A percentile compares a stretch with the other conserved stretches of the same genome.
phyloP scores from a whole-genome alignment of 2,113 vertebrate species.

The Microtus pennsylvanicus region DNA sequence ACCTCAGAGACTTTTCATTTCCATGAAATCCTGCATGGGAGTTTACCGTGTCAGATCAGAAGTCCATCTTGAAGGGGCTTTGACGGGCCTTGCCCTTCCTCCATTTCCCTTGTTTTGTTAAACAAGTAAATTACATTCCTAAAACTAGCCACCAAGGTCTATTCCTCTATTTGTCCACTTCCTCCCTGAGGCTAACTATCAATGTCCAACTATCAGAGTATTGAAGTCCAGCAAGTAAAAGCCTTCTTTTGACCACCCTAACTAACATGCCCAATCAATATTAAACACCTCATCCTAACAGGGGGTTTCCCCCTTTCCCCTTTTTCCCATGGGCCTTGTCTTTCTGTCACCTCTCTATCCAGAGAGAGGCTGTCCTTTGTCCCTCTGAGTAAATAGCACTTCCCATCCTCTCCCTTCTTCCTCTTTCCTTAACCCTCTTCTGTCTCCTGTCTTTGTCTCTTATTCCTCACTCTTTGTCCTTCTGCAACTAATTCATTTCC shows the following conservation, averaged over 20 bases:
- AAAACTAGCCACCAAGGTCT: not conserved
- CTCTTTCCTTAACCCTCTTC: not conserved
- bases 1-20: not conserved
- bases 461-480: not conserved
- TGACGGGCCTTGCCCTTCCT: not conserved
- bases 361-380: not conserved
- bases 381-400: not conserved
- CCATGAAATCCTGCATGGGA: not conserved
- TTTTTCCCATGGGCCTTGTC: not conserved
- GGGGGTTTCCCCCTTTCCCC: fast-evolving
- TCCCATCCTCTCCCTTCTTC: not conserved
- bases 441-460: not conserved
- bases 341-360: not conserved
- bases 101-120: not conserved
- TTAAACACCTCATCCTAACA: not conserved
- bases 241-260: fast-evolving
- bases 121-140: not conserved
- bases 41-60: conserved; percentile 20
- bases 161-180: not conserved
- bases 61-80: not conserved
- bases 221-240: not conserved
- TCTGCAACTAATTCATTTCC: not conserved
- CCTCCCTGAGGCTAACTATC: not conserved
- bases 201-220: not conserved
- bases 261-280: not conserved